Conservation (phyloP, 2,113 vertebrate species). For the Plecotus auritus region DNA sequence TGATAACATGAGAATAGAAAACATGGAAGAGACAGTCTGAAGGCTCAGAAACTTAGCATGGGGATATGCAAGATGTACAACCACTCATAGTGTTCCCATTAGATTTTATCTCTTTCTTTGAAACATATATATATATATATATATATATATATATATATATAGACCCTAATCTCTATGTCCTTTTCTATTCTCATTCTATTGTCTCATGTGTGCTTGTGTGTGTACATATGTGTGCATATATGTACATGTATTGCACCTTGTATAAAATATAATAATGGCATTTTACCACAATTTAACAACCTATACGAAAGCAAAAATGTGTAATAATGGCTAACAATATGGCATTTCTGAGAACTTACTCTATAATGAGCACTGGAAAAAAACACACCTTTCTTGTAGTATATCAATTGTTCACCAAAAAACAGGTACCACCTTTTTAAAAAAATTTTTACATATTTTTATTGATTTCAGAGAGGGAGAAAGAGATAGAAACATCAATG, state of each 20-base stretch:
- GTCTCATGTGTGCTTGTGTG: not conserved
- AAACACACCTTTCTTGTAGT: not conserved
- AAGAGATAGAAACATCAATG: too few relatives aligned
- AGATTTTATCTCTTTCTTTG: not conserved
- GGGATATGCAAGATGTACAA: not conserved
- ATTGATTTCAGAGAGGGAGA: too few relatives aligned
- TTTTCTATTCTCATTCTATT: not conserved
- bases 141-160: too few relatives aligned
- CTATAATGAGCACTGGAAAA: not conserved
- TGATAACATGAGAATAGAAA: not conserved
- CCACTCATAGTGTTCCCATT: not conserved
- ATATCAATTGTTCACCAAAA: not conserved
- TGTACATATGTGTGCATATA: accelerated
- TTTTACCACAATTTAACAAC: not conserved
- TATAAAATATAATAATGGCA: not conserved
- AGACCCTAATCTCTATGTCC: not conserved
- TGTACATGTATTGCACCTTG: not conserved
- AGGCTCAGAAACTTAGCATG: not conserved
- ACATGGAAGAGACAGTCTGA: not conserved
- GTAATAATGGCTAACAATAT: not conserved
- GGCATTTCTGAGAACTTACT: not conserved
- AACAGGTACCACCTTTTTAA: not conserved
- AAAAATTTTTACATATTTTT: too few relatives aligned
- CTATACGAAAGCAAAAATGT: not conserved
- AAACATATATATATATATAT: too few relatives aligned